Conservation (phyloP, 2,113 vertebrate genomes). For the Tauraco erythrolophus region DNA sequence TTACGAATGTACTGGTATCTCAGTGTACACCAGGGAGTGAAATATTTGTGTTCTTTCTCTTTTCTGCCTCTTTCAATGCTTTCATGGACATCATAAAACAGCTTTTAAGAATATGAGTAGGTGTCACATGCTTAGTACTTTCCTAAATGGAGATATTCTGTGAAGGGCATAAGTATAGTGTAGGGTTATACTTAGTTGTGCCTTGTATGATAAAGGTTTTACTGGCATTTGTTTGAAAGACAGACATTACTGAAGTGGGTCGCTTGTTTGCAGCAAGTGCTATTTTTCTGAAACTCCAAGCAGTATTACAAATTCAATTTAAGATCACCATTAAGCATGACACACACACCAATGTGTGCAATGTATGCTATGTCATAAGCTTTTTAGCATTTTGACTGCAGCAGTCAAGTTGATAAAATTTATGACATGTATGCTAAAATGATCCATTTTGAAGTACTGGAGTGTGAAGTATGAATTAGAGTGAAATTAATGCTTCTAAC, state of each 20-base stretch:
- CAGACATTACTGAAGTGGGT: neutral
- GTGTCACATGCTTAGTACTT: neutral
- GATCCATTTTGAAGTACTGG: neutral
- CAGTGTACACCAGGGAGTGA: neutral
- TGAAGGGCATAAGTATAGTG: neutral
- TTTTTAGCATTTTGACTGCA: neutral
- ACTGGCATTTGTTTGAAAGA: neutral
- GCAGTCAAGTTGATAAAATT: neutral
- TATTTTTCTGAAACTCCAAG: neutral
- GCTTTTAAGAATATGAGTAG: neutral
- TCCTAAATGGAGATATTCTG: neutral
- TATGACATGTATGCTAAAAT: neutral
- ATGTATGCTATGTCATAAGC: neutral
- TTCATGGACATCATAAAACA: neutral
- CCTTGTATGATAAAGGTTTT: neutral
- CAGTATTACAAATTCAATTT: neutral
- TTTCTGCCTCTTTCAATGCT: neutral
- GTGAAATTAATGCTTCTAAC: neutral
- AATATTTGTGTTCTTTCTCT: neutral
- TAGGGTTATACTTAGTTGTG: neutral
- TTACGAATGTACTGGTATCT: neutral
- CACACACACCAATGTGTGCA: neutral
- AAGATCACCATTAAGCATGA: neutral
- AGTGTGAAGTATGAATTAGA: neutral
- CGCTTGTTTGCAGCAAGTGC: neutral